These are phyloP conservation scores for Pristionchus arcanus DNA, from an alignment of 2,888 invertebrate species.

Conservation along the genomic window DNA sequence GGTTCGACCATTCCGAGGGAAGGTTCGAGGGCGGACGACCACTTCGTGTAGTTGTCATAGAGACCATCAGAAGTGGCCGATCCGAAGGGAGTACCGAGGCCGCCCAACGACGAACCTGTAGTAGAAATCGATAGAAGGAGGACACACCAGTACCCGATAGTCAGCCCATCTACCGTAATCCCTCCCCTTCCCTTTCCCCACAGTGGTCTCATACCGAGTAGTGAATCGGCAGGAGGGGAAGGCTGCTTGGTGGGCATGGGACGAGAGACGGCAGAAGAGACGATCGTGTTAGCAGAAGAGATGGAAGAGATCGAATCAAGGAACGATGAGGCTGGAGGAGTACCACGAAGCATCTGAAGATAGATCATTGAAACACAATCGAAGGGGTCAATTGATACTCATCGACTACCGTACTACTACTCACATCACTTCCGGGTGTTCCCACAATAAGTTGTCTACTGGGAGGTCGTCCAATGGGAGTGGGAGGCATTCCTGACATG, in stretches of 20 bases:
- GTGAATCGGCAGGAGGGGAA: slow-evolving; percentile 47
- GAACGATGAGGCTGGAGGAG: slow-evolving; percentile 52
- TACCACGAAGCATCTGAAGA: slow-evolving; percentile 45
- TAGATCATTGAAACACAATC: background rate
- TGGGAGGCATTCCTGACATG: slow-evolving; percentile 67
- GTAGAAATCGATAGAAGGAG: background rate
- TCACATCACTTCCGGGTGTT: slow-evolving; percentile 45
- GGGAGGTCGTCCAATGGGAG: slow-evolving; percentile 73
- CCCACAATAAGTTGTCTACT: slow-evolving; percentile 58
- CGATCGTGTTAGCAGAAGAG: background rate
- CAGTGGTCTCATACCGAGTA: background rate
- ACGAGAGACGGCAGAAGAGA: slow-evolving; percentile 42
- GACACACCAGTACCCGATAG: slow-evolving; percentile 40
- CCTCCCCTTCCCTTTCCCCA: background rate
- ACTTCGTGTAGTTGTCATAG: slow-evolving; percentile 88
- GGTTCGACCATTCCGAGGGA: slow-evolving; percentile 65
- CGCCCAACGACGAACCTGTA: slow-evolving; percentile 54
- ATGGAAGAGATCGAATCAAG: slow-evolving; percentile 34
- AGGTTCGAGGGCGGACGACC: slow-evolving; percentile 85
- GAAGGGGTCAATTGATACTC: background rate
- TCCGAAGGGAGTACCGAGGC: slow-evolving; percentile 69
- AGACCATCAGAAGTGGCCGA: slow-evolving; percentile 55
- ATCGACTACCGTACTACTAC: background rate
- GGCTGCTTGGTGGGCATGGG: slow-evolving; percentile 50
- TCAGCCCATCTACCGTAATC: slow-evolving; percentile 39